A percentile compares a stretch with the other conserved stretches of the same genome.
These are phyloP conservation scores for Speoplatyrhinus poulsoni DNA, from an alignment of 2,113 vertebrate species.

Conservation along the genomic window DNA sequence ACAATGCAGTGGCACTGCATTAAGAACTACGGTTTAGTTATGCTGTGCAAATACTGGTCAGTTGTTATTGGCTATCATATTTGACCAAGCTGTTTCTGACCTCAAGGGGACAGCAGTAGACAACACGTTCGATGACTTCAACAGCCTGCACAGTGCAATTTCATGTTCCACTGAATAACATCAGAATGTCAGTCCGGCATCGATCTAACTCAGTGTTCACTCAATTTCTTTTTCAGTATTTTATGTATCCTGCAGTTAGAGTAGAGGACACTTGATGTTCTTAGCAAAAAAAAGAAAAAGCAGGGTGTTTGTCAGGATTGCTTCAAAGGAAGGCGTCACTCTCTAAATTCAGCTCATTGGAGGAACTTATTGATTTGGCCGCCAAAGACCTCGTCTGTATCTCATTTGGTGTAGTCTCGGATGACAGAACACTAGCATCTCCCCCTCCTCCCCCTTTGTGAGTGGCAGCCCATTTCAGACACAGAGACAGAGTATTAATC, in stretches of 20 bases:
- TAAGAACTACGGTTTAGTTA: no score
- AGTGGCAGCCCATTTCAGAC: constrained; percentile 58
- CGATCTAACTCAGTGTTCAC: neutral
- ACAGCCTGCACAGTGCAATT: neutral
- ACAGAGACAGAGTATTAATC: constrained; percentile 65
- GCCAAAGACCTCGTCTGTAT: constrained; percentile 63
- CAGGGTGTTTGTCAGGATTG: constrained; percentile 19
- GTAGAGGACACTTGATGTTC: constrained; percentile 11
- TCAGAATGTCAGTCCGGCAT: neutral
- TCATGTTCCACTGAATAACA: neutral
- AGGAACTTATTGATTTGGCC: constrained; percentile 57
- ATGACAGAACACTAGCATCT: constrained; percentile 54
- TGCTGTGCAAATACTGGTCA: neutral
- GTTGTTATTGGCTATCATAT: neutral
- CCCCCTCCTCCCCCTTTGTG: constrained; percentile 33
- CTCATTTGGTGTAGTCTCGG: constrained; percentile 49
- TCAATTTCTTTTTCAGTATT: constrained; percentile 1
- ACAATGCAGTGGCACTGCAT: no score
- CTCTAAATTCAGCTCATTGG: constrained; percentile 52
- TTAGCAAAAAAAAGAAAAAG: constrained; percentile 16
- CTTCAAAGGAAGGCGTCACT: constrained; percentile 38
- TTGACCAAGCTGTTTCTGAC: neutral
- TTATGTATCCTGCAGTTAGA: constrained; percentile 4
- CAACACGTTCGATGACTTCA: neutral
- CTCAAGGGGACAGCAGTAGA: neutral